phyloP scores from a whole-genome alignment of 1,140 invertebrate genomes.

The Aphaenogaster floridana region DNA sequence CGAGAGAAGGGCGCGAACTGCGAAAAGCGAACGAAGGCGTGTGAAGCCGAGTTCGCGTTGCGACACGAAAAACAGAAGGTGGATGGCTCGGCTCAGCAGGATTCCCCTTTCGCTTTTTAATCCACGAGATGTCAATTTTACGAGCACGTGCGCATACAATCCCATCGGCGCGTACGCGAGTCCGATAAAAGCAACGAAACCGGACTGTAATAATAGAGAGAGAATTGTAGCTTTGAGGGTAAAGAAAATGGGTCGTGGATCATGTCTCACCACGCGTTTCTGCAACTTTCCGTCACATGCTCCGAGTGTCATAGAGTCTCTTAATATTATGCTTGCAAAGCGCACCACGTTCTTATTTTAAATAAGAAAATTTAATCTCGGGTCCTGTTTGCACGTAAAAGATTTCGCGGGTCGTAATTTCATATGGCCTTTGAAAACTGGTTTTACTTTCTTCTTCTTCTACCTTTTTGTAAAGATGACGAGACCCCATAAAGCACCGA shows the following conservation, averaged over 20 bases:
- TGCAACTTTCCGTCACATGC: conserved; percentile 12
- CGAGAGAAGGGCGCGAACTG: not conserved
- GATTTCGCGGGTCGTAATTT: conserved; percentile 44
- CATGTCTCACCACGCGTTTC: not conserved
- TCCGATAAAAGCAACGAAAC: conserved; percentile 25
- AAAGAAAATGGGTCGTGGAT: conserved; percentile 48
- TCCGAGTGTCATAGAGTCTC: not conserved
- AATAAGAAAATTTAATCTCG: conserved; percentile 39
- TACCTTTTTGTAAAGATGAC: not conserved
- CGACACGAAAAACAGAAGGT: conserved; percentile 7
- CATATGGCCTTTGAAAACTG: conserved; percentile 4
- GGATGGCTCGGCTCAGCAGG: not conserved
- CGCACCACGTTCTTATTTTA: conserved; percentile 32
- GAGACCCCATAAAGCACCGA: conserved; percentile 13
- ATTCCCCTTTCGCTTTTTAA: conserved; percentile 56
- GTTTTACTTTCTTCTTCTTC: not conserved
- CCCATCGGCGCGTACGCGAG: not conserved
- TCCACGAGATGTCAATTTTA: conserved; percentile 39
- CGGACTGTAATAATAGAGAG: not conserved
- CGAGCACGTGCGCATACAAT: not conserved
- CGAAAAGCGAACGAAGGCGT: conserved; percentile 10
- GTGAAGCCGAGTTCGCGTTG: not conserved
- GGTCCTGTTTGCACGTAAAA: not conserved
- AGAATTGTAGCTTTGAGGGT: not conserved
- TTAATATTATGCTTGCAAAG: conserved; percentile 6